These are phyloP conservation scores for Acronicta psi DNA, from an alignment of 2,888 invertebrate species.

Conservation along the genomic window DNA sequence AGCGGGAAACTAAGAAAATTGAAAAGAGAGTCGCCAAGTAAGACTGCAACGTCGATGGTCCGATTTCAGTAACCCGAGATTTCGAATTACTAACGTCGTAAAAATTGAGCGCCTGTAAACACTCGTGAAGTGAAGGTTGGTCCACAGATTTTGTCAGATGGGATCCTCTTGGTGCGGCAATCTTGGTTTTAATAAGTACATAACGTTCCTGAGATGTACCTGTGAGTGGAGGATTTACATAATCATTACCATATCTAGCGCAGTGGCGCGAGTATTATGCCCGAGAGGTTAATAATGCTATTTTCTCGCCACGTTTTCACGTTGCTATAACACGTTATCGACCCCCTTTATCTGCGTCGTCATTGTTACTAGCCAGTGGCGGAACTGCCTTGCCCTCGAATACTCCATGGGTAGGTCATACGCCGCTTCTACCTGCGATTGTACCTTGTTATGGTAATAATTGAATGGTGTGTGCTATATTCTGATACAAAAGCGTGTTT, in stretches of 20 bases:
- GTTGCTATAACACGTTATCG: slow-evolving; percentile 88
- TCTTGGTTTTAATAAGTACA: slow-evolving; percentile 89
- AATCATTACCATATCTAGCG: slow-evolving; percentile 89
- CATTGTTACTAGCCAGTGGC: slow-evolving; percentile 86
- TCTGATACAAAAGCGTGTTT: slow-evolving; percentile 40
- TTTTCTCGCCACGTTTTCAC: slow-evolving; percentile 89
- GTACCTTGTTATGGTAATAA: slow-evolving; percentile 46
- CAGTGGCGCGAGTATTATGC: slow-evolving; percentile 88
- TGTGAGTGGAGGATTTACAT: slow-evolving; percentile 88
- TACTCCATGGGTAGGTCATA: slow-evolving; percentile 53
- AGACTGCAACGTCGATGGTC: slow-evolving; percentile 83
- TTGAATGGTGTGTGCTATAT: slow-evolving; percentile 31
- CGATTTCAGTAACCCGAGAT: slow-evolving; percentile 85
- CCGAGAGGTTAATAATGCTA: slow-evolving; percentile 89
- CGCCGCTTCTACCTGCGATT: slow-evolving; percentile 39
- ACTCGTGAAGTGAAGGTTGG: slow-evolving; percentile 71
- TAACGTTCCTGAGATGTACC: slow-evolving; percentile 87
- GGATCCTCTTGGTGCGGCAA: slow-evolving; percentile 82
- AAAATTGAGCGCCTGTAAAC: slow-evolving; percentile 83
- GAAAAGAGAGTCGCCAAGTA: slow-evolving; percentile 87
- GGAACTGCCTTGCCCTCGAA: slow-evolving; percentile 74
- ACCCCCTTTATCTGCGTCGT: slow-evolving; percentile 86
- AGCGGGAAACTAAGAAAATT: slow-evolving; percentile 88
- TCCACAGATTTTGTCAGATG: slow-evolving; percentile 81
- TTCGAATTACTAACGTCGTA: slow-evolving; percentile 83